These are phyloP conservation scores for Oedothorax gibbosus DNA, from an alignment of 1,140 invertebrate genomes.

Conservation along the genomic window DNA sequence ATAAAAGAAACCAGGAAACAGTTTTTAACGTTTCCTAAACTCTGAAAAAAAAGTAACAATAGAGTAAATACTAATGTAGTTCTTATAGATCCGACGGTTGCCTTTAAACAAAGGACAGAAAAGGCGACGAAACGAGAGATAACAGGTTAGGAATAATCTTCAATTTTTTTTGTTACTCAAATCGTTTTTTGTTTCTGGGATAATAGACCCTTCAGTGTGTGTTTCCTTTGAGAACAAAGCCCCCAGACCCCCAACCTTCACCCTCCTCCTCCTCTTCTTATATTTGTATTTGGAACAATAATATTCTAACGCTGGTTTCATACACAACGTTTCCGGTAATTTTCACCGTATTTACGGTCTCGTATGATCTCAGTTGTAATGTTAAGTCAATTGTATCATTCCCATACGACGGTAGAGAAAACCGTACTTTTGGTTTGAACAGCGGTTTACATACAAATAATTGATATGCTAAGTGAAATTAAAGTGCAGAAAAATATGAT, in stretches of 20 bases:
- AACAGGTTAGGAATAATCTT: conserved; percentile 44
- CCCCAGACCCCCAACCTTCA: background rate
- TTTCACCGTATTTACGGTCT: too few relatives aligned
- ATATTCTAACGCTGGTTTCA: too few relatives aligned
- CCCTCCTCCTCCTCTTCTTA: background rate
- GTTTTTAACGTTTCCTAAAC: conserved; percentile 58
- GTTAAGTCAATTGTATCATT: too few relatives aligned
- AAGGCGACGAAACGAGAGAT: conserved; percentile 7
- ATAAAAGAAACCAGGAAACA: conserved; percentile 49
- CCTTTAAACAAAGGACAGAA: conserved; percentile 45
- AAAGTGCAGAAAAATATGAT: too few relatives aligned
- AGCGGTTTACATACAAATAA: too few relatives aligned
- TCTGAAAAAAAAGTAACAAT: conserved; percentile 38
- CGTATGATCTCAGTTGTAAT: too few relatives aligned
- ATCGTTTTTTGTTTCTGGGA: conserved; percentile 58
- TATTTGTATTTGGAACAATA: too few relatives aligned
- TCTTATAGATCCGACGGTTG: conserved; percentile 43
- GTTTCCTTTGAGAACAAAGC: too few relatives aligned
- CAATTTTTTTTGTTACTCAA: conserved; percentile 46
- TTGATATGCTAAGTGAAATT: too few relatives aligned
- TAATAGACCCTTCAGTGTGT: conserved; percentile 53
- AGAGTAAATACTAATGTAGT: conserved; percentile 59
- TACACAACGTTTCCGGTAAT: too few relatives aligned
- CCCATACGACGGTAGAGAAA: too few relatives aligned
- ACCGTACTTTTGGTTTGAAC: too few relatives aligned